A percentile compares a stretch with the other conserved stretches of the same genome.
Conservation (phyloP, 2,888 invertebrate genomes). For the Laspeyria flexula region DNA sequence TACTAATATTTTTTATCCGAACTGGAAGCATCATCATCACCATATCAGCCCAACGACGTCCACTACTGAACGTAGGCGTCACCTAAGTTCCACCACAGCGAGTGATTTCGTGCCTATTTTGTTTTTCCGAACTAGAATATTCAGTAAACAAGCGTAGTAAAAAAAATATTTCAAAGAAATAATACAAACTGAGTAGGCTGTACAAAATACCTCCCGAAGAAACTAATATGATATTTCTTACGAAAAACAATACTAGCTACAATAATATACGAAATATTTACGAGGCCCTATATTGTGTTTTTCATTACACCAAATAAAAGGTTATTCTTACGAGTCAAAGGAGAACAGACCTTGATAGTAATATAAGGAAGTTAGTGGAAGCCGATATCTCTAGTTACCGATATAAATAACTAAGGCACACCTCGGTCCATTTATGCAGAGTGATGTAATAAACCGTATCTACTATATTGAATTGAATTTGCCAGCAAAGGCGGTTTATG, state of each 20-base stretch:
- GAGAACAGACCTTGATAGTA: slow-evolving; percentile 29
- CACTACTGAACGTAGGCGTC: too few relatives aligned
- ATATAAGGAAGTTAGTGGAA: slow-evolving; percentile 29
- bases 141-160: slow-evolving; percentile 14
- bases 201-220: slow-evolving; percentile 5
- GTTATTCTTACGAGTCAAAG: slow-evolving; percentile 33
- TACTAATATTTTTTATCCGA: too few relatives aligned
- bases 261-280: slow-evolving; percentile 30
- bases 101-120: too few relatives aligned
- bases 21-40: too few relatives aligned
- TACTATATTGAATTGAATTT: slow-evolving; percentile 73
- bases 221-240: slow-evolving; percentile 18
- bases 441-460: slow-evolving; percentile 61
- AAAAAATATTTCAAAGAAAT: neutral
- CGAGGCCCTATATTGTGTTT: slow-evolving; percentile 29
- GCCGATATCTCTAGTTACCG: slow-evolving; percentile 31
- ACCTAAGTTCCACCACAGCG: too few relatives aligned
- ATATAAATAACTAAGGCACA: slow-evolving; percentile 33
- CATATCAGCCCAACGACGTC: too few relatives aligned
- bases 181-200: neutral
- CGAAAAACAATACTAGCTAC: slow-evolving; percentile 25
- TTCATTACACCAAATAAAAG: slow-evolving; percentile 40
- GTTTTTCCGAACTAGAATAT: too few relatives aligned
- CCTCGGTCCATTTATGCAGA: slow-evolving; percentile 57
- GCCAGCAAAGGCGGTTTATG: slow-evolving; percentile 66